Evolutionary conservation across 1,140 invertebrate genomes (phyloP).

Genomic region (Glomeris maerens): DNA sequence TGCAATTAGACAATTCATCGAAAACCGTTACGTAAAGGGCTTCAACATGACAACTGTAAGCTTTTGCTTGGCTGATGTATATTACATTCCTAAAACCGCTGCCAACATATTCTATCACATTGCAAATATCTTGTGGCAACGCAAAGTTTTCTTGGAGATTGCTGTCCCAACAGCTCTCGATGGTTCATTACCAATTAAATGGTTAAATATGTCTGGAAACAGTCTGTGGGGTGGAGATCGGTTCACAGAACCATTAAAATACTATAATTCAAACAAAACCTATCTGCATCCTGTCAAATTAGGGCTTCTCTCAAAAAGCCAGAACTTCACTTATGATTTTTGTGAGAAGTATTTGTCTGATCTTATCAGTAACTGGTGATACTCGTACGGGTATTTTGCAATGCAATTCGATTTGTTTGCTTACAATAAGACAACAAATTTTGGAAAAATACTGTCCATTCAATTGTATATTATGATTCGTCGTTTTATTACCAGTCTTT

Average conservation of each 20-base stretch:
- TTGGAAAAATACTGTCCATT: too few species aligned
- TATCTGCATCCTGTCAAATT: not conserved
- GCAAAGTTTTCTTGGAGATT: not conserved
- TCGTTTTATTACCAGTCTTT: too few species aligned
- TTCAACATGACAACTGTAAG: not conserved
- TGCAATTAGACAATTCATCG: not conserved
- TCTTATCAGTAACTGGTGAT: too few species aligned
- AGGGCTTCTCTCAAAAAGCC: too few species aligned
- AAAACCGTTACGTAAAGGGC: not conserved
- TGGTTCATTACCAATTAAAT: not conserved
- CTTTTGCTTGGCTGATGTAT: not conserved
- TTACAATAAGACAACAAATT: too few species aligned
- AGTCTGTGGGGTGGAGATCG: not conserved
- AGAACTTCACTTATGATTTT: too few species aligned
- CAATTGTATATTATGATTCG: too few species aligned
- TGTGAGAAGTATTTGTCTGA: too few species aligned
- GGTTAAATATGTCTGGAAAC: not conserved
- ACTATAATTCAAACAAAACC: not conserved
- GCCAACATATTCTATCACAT: not conserved
- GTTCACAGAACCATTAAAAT: not conserved
- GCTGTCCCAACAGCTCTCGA: not conserved
- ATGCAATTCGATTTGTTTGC: too few species aligned
- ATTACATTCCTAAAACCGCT: not conserved
- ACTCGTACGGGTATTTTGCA: too few species aligned
- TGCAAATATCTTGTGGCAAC: not conserved